phyloP scores from a whole-genome alignment of 2,888 invertebrate species.

The Phalangium opilio region DNA sequence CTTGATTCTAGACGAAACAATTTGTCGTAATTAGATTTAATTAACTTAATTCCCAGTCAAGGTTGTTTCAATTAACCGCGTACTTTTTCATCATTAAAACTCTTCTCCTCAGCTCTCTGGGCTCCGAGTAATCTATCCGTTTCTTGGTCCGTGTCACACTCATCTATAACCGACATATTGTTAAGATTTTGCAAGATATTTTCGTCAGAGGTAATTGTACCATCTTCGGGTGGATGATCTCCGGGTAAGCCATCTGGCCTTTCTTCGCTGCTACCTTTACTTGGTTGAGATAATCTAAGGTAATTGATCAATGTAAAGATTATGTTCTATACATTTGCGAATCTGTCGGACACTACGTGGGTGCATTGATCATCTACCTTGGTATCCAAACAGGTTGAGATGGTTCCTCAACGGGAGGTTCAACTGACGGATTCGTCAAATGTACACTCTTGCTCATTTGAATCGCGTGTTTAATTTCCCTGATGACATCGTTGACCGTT shows the following conservation, averaged over 20 bases:
- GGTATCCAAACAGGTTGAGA: constrained; percentile 19
- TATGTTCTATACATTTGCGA: too few relatives aligned
- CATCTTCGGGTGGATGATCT: too few relatives aligned
- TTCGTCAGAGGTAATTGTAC: too few relatives aligned
- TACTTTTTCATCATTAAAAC: constrained; percentile 23
- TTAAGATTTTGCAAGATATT: too few relatives aligned
- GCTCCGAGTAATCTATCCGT: constrained; percentile 91
- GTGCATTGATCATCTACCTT: constrained; percentile 5
- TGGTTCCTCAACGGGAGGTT: constrained; percentile 16
- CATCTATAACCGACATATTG: too few relatives aligned
- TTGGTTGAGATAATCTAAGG: too few relatives aligned
- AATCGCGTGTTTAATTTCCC: constrained; percentile 23
- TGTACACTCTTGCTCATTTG: constrained; percentile 17
- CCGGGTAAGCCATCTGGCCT: too few relatives aligned
- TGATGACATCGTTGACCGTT: constrained; percentile 21
- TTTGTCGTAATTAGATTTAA: background rate
- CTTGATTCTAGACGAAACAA: background rate
- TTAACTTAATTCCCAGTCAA: background rate
- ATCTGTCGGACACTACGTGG: too few relatives aligned
- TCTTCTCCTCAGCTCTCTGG: constrained; percentile 44
- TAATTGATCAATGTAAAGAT: too few relatives aligned
- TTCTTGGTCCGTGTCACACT: constrained; percentile 92
- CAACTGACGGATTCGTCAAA: constrained; percentile 14
- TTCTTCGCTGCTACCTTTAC: too few relatives aligned
- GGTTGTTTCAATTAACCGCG: constrained; percentile 4